Base-by-base conservation (phyloP, 1,140 invertebrate genomes). In the Sycobia sp. region DNA sequence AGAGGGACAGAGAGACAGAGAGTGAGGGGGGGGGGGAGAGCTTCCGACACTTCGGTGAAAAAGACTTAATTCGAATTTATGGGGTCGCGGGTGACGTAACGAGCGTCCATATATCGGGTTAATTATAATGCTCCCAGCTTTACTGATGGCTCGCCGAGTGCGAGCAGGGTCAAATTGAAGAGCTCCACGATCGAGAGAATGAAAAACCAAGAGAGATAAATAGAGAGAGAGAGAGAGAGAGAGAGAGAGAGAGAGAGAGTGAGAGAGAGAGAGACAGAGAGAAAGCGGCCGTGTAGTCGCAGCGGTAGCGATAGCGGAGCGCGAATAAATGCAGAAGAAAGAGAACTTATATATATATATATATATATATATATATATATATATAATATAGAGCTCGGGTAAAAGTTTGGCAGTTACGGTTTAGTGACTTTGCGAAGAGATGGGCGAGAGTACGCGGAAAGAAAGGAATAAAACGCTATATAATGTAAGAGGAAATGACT, bases 41-140 rank as follows among this genome's bases (percentile, higher is more conserved):
- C 25, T 38, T n/a, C 43, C 16, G 46, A n/a, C n/a, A n/a, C 23
- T 13, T 27, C 44, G 23, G 27, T 10, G n/a, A 65, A 59, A 56
- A 53, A 58, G 55, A 27, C 41, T 65, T 65, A 59, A 64, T 65
- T 65, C 34, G 39, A 34, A 65, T 65, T 59, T 65, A 65, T 54
- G 49, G 62, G 49, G 29, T 47, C 47, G 22, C 41, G 14, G 13
- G 49, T 53, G 32, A 65, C 55, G 49, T 47, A 65, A 65, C 39
- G 56, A n/a, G 8, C 27, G n/a, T n/a, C 53, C 25, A n/a, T 25
- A n/a, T 8, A 2, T 7, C 41, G 10, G 49, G 47, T 65, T 65
- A 59, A 65, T 65, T 65, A 65, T 58, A 58, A 65, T 65, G 32
- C 38, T 53, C 16, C 49, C 5, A 32, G n/a, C n/a, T n/a, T n/a